Evolutionary conservation across 2,113 vertebrate genomes (phyloP).

Genomic region (Dunckerocampus dactyliophorus): DNA sequence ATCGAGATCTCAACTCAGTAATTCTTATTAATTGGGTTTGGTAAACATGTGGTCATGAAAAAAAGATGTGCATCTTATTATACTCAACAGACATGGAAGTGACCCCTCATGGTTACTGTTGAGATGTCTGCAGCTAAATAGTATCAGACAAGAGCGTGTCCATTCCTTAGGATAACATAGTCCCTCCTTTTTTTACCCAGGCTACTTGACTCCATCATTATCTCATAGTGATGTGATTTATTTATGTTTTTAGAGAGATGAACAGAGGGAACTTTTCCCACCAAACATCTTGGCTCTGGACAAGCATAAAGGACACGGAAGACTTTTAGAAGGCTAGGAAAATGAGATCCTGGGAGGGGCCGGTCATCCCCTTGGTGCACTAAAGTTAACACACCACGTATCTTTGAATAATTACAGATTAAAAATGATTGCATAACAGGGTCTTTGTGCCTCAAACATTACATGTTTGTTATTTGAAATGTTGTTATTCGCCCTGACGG

Average conservation of each 20-base stretch:
- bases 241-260: conserved; percentile 71
- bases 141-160: background rate
- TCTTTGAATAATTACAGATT: conserved; percentile 60
- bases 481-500: conserved; percentile 24
- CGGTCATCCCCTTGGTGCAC: conserved; percentile 58
- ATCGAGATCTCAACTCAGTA: too few relatives aligned
- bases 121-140: background rate
- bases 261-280: conserved; percentile 71
- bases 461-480: conserved; percentile 49
- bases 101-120: background rate
- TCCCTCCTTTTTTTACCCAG: conserved; percentile 10
- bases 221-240: conserved; percentile 73
- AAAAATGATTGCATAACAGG: conserved; percentile 52
- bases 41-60: background rate
- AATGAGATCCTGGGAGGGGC: conserved; percentile 48
- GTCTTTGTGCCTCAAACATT: conserved; percentile 40
- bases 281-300: conserved; percentile 67
- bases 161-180: background rate
- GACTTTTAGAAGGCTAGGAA: conserved; percentile 44
- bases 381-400: conserved; percentile 55
- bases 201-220: conserved; percentile 68
- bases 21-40: too few relatives aligned
- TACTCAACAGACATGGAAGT: background rate
- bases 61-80: background rate
- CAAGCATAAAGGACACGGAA: conserved; percentile 51